Percentiles rank a stretch among this genome's conserved stretches.
These are phyloP conservation scores for Catagonus wagneri DNA, from an alignment of 2,113 vertebrate genomes.

Conservation along the genomic window DNA sequence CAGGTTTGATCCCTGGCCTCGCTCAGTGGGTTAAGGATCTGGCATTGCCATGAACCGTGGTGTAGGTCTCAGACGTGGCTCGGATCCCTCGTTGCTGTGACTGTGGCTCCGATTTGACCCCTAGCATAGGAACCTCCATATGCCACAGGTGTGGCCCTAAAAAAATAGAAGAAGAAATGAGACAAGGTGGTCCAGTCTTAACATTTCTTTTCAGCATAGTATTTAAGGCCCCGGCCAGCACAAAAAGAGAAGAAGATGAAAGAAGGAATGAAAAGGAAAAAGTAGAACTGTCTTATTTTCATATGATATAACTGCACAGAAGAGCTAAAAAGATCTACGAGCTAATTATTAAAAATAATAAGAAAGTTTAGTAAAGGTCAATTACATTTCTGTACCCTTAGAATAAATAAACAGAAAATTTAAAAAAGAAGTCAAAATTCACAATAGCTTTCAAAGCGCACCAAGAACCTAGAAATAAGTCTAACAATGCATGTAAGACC, in stretches of 20 bases:
- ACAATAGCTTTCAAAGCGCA: background rate
- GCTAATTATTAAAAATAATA: conserved; percentile 35
- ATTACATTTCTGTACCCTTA: background rate
- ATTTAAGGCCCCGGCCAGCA: background rate
- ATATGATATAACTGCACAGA: background rate
- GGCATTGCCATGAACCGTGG: too few species aligned
- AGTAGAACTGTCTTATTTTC: conserved; percentile 43
- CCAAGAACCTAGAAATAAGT: conserved; percentile 4
- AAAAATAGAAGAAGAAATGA: too few species aligned
- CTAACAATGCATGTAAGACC: background rate
- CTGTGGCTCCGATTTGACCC: too few species aligned
- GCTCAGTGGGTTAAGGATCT: too few species aligned
- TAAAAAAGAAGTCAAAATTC: conserved; percentile 54
- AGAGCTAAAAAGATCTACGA: background rate
- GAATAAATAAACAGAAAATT: conserved; percentile 56
- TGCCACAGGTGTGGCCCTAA: too few species aligned
- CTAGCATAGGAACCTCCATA: too few species aligned
- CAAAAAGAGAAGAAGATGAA: background rate
- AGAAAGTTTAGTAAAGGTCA: conserved; percentile 42
- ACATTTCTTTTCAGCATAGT: background rate
- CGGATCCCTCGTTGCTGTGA: too few species aligned
- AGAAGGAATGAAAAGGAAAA: background rate
- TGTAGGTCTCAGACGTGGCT: too few species aligned
- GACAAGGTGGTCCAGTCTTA: background rate
- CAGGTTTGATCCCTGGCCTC: too few species aligned